These are phyloP conservation scores for Schizaphis graminum DNA, from an alignment of 2,888 invertebrate genomes.

Conservation along the genomic window DNA sequence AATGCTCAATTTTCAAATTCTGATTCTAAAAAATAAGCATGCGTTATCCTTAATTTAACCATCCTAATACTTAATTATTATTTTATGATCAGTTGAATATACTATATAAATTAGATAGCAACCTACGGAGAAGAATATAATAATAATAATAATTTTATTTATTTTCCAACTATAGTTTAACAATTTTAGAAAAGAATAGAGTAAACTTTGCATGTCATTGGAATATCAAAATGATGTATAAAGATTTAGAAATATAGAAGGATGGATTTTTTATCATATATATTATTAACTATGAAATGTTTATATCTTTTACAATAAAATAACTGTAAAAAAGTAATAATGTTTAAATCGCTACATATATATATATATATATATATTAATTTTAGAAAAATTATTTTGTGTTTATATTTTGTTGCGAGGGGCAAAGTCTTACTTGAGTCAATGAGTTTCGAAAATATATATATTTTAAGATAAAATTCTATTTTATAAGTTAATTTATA, in stretches of 20 bases:
- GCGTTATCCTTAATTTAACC: background rate
- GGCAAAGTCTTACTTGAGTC: background rate
- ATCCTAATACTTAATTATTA: background rate
- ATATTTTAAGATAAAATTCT: background rate
- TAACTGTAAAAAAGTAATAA: background rate
- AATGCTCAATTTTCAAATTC: background rate
- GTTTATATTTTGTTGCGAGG: no score
- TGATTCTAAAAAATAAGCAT: background rate
- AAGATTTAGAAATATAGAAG: background rate
- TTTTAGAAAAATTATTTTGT: no score
- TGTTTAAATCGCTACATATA: background rate
- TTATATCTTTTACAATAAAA: background rate
- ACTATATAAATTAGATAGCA: background rate
- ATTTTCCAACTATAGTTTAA: no score
- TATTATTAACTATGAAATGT: background rate
- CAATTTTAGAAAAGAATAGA: no score
- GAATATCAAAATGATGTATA: background rate
- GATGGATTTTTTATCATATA: background rate
- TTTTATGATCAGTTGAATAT: background rate
- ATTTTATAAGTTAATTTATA: background rate
- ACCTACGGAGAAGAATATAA: accelerated
- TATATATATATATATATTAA: no score
- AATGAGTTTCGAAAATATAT: background rate
- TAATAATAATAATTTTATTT: no score
- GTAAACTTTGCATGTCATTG: no score